phyloP scores from a whole-genome alignment of 2,113 vertebrate species.

The Toxostoma redivivum region DNA sequence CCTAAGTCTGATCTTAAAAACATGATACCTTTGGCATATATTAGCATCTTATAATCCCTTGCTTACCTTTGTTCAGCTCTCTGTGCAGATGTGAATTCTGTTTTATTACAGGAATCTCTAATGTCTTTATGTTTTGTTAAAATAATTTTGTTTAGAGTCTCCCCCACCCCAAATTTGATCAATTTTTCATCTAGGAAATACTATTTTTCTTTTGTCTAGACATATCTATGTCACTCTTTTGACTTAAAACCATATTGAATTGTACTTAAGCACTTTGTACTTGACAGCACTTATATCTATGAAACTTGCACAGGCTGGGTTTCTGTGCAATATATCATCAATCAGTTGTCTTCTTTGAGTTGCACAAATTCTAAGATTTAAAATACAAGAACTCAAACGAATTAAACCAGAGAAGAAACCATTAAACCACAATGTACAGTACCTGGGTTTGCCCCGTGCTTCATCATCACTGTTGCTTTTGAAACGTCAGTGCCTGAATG shows the following conservation, averaged over 20 bases:
- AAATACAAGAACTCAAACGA: neutral
- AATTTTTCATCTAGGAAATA: neutral
- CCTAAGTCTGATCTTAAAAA: neutral
- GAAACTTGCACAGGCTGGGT: neutral
- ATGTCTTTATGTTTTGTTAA: neutral
- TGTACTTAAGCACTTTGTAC: slow-evolving; percentile 26
- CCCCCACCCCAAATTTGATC: neutral
- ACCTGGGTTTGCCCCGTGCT: neutral
- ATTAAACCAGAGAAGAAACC: neutral
- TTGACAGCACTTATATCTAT: neutral
- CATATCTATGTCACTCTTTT: neutral
- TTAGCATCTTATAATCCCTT: neutral
- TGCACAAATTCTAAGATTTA: neutral
- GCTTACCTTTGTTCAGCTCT: neutral
- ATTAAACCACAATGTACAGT: neutral
- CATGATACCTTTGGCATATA: neutral
- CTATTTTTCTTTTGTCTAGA: slow-evolving; percentile 53
- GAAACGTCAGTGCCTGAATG: neutral
- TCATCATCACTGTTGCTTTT: neutral
- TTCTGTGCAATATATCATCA: neutral
- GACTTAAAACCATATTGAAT: slow-evolving; percentile 17
- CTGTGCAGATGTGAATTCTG: neutral
- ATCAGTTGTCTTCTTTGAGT: neutral
- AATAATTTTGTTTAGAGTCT: neutral
- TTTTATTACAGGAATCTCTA: neutral